Base-by-base conservation (phyloP, 2,113 vertebrate genomes). In the Aspidoscelis tigris region DNA sequence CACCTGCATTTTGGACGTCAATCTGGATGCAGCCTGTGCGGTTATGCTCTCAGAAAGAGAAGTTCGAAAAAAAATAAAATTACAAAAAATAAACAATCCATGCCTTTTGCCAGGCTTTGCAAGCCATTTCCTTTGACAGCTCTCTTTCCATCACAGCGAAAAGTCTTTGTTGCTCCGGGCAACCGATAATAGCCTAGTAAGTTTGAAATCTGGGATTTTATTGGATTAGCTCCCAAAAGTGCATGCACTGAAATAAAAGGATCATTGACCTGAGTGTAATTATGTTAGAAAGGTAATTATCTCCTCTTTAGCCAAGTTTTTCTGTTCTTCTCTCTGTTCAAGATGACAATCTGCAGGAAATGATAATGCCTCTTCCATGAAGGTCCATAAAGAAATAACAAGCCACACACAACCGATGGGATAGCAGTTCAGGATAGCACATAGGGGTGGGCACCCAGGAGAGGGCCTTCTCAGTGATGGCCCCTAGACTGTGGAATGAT, bases 201-300 rank as follows among this genome's bases (percentile, higher is more conserved):
- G 91, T 91, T 76, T 81, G 85, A 88, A 91, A 90, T 85, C 81
- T 53, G 82, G 89, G 72, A 85, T 85, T 68, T 89, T 89, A 88
- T 79, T 86, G 86, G 86, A 76, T 78, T 81, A 87, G 82, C 88
- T 84, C 77, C 76, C 84, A 82, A 61, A 81, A 88, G 84, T 74
- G 77, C 88, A 89, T 0, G 7, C 86, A 82, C 21, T 1, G 87
- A 93, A 86, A 92, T 89, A 90, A 91, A 93, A 94, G 92, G 88
- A 89, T 93, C 90, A 53, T 72, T 86, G 87, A 90, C 88, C 75
- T 86, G 66, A 77, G 21, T 73, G 44, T 89, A 89, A 93, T 92
- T 91, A 12, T 80, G 91, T 92, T 82, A 93, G 90, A 89, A 92
- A 93, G 91, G 92, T 90, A 91, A 93, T 93, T 93, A 93, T 92